Percentiles rank a stretch among this genome's conserved stretches.
Conservation (phyloP, 1,140 invertebrate species). For the Ectropis grisescens region DNA sequence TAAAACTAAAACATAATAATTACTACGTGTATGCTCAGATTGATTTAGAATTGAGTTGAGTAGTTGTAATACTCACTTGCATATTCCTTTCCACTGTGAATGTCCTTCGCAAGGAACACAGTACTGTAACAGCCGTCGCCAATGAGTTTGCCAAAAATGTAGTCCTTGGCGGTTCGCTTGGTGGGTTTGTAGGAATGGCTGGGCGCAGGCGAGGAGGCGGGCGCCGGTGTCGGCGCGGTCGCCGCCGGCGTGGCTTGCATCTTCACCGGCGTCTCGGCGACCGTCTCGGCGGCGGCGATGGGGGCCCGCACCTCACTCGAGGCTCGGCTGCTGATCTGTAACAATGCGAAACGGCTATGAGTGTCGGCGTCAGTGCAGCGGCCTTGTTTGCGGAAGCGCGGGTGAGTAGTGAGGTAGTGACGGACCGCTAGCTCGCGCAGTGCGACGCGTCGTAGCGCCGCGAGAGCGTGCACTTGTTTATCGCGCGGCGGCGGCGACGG, state of each 20-base stretch:
- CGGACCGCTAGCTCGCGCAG: slow-evolving; percentile 7
- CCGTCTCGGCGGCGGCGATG: slow-evolving; percentile 46
- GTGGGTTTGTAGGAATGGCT: slow-evolving; percentile 61
- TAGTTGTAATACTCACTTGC: slow-evolving; percentile 83
- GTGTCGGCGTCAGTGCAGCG: not conserved
- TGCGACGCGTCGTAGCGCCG: slow-evolving; percentile 21
- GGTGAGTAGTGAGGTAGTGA: slow-evolving; percentile 1
- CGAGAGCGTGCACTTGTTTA: slow-evolving; percentile 35
- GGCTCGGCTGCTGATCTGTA: slow-evolving; percentile 53
- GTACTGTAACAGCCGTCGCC: slow-evolving; percentile 97
- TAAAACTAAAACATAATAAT: too few species aligned
- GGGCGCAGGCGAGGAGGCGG: slow-evolving; percentile 40
- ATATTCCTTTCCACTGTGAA: slow-evolving; percentile 89
- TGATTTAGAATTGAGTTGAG: too few species aligned
- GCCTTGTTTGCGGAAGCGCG: slow-evolving; percentile 3
- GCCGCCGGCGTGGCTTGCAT: slow-evolving; percentile 51
- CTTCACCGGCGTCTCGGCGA: slow-evolving; percentile 45
- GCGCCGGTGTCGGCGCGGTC: slow-evolving; percentile 31
- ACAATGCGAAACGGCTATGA: slow-evolving; percentile 17
- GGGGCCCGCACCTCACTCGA: slow-evolving; percentile 51
- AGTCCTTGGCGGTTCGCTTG: slow-evolving; percentile 87
- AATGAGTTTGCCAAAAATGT: slow-evolving; percentile 94
- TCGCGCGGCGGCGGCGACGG: slow-evolving; percentile 13
- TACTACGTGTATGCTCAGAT: too few species aligned
- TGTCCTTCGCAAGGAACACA: slow-evolving; percentile 94